Conservation (phyloP, 1,140 invertebrate species). For the Drosophila varians region DNA sequence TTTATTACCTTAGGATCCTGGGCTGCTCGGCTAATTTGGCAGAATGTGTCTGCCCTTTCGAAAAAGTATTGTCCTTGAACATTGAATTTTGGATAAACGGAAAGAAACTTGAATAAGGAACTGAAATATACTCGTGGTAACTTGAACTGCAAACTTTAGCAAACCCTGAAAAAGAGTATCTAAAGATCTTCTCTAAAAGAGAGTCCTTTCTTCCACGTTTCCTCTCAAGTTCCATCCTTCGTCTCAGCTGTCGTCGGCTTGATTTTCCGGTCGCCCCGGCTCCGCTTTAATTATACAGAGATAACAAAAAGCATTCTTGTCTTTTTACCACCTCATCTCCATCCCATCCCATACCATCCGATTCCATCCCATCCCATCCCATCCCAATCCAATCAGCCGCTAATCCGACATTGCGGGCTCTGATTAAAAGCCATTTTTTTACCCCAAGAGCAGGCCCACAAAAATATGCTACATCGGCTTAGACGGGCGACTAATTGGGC, state of each 20-base stretch:
- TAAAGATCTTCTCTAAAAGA: background rate
- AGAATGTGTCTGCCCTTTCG: constrained; percentile 6
- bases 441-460: constrained; percentile 7
- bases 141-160: background rate
- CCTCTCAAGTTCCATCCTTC: constrained; percentile 9
- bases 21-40: constrained; percentile 54
- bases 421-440: constrained; percentile 69
- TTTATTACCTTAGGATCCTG: constrained; percentile 61
- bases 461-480: constrained; percentile 50
- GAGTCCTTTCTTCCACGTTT: constrained; percentile 3
- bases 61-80: too few relatives aligned
- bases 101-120: too few relatives aligned
- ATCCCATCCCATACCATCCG: background rate
- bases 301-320: constrained; percentile 32
- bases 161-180: background rate
- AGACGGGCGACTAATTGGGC: constrained; percentile 51
- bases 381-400: constrained; percentile 74
- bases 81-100: too few relatives aligned
- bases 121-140: background rate
- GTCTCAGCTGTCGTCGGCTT: constrained; percentile 46
- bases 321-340: constrained; percentile 15
- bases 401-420: constrained; percentile 51
- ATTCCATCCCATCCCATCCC: constrained; percentile 10
- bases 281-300: constrained; percentile 61
- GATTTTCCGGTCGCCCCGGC: constrained; percentile 59